phyloP scores from a whole-genome alignment of 1,140 invertebrate species.

The Bathynomus jamesi region DNA sequence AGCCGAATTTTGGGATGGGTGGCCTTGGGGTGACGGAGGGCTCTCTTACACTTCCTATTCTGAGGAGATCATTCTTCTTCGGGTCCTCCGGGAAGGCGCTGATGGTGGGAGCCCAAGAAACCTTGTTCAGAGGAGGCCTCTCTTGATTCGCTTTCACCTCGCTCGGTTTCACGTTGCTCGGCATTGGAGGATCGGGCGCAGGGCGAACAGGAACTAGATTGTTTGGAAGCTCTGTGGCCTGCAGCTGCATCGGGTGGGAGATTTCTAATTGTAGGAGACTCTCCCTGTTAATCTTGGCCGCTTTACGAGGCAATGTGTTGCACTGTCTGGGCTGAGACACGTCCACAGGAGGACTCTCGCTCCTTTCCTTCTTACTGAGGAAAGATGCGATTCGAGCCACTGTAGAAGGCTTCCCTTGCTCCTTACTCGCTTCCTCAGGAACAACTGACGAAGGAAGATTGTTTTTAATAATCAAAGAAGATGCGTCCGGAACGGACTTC shows the following conservation, averaged over 20 bases:
- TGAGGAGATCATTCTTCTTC: conserved; percentile 19
- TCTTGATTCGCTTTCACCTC: conserved; percentile 24
- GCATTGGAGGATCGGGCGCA: conserved; percentile 30
- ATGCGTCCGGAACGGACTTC: conserved; percentile 31
- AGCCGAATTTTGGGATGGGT: conserved; percentile 35
- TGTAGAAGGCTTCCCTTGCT: conserved; percentile 11
- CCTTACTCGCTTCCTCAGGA: conserved; percentile 15
- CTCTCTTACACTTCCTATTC: conserved; percentile 34
- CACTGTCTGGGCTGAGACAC: conserved; percentile 18
- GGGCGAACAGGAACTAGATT: conserved; percentile 35
- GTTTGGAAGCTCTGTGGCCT: conserved; percentile 33
- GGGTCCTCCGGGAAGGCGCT: neutral
- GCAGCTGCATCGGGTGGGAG: conserved; percentile 34
- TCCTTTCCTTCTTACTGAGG: conserved; percentile 33
- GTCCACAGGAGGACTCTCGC: conserved; percentile 6
- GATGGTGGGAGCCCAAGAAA: conserved; percentile 34
- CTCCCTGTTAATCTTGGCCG: conserved; percentile 35
- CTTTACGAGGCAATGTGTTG: conserved; percentile 34
- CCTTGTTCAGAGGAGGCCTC: conserved; percentile 20
- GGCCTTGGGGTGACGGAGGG: conserved; percentile 31
- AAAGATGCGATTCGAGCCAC: conserved; percentile 34
- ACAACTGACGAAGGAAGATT: conserved; percentile 3
- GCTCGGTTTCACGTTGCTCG: conserved; percentile 19
- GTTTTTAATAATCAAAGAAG: conserved; percentile 6
- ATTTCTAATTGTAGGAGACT: conserved; percentile 36